Conservation (phyloP, 2,113 vertebrate species). For the Monarcha castaneiventris region DNA sequence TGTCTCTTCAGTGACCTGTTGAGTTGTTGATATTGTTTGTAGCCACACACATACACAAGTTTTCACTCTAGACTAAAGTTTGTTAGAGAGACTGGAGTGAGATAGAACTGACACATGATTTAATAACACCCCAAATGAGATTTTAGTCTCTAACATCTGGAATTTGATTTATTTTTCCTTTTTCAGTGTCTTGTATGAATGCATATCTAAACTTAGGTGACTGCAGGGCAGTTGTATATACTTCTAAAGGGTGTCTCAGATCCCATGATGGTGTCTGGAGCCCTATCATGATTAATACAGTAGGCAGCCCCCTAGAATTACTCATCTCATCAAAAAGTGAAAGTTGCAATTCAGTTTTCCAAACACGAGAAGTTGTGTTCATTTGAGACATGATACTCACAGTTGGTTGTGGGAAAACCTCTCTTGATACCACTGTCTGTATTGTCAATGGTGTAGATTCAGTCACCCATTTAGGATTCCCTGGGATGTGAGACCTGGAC, state of each 20-base stretch:
- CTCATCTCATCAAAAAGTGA: neutral
- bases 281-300: neutral
- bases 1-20: neutral
- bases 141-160: neutral
- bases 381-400: neutral
- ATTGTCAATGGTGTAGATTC: neutral
- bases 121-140: neutral
- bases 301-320: accelerated
- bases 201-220: neutral
- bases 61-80: neutral
- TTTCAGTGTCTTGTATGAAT: neutral
- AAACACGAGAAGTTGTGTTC: neutral
- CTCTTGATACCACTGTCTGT: neutral
- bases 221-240: neutral
- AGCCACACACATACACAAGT: neutral
- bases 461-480: neutral
- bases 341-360: neutral
- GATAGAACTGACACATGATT: neutral
- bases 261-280: neutral
- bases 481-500: neutral
- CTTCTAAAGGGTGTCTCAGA: neutral
- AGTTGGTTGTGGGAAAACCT: neutral
- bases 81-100: neutral
- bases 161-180: neutral
- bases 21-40: neutral